Conservation (phyloP, 1,140 invertebrate genomes). For the Trichonephila clavata region DNA sequence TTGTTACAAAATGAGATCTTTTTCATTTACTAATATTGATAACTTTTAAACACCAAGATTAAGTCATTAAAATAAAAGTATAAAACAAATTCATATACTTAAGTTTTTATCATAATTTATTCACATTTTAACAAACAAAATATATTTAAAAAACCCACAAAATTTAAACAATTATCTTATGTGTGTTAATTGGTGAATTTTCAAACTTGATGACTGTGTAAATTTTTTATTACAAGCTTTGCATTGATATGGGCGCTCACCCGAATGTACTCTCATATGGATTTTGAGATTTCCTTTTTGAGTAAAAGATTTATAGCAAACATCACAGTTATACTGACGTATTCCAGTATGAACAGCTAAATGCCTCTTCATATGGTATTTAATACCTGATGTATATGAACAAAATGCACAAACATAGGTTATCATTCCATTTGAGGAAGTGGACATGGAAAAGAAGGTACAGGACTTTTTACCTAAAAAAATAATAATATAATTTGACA, state of each 20-base stretch:
- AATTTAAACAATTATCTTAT: not conserved
- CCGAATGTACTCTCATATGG: conserved; percentile 25
- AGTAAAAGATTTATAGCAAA: conserved; percentile 78
- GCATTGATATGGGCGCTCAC: not conserved
- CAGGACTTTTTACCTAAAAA: too few relatives aligned
- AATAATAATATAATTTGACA: too few relatives aligned
- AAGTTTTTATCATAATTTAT: too few relatives aligned
- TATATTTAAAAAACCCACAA: not conserved
- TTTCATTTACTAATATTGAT: too few relatives aligned
- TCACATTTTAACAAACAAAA: too few relatives aligned
- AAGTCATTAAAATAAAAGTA: too few relatives aligned
- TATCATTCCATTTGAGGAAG: not conserved
- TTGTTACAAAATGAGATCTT: too few relatives aligned
- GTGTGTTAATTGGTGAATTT: conserved; percentile 10
- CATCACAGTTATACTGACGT: conserved; percentile 78
- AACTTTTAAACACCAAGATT: too few relatives aligned
- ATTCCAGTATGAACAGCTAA: conserved; percentile 60
- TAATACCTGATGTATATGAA: not conserved
- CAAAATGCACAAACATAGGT: not conserved
- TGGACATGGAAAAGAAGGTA: too few relatives aligned
- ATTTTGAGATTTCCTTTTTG: conserved; percentile 60
- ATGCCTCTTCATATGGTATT: not conserved
- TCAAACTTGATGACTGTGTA: conserved; percentile 2
- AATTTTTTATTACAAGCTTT: conserved; percentile 10
- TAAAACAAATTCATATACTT: too few relatives aligned